phyloP scores from a whole-genome alignment of 30 jellyfish, hydroid and myxozoan genomes.

The Rhopilema esculentum region DNA sequence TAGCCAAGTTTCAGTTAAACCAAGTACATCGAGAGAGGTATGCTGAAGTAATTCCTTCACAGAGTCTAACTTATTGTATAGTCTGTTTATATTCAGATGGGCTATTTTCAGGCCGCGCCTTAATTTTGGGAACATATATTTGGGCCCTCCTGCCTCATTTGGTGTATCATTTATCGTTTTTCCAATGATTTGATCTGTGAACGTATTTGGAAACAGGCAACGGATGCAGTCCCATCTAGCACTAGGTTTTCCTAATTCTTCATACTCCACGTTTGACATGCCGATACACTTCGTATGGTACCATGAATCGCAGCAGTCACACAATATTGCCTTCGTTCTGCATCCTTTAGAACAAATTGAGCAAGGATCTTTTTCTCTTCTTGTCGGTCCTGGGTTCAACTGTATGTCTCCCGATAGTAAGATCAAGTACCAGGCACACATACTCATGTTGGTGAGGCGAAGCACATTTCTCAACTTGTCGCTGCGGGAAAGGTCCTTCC shows the following conservation, averaged over 20 bases:
- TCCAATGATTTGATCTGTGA: slow-evolving; percentile 60
- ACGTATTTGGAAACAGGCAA: slow-evolving; percentile 61
- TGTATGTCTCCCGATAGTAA: slow-evolving; percentile 46
- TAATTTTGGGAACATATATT: slow-evolving; percentile 59
- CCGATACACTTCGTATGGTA: slow-evolving; percentile 70
- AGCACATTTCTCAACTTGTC: slow-evolving; percentile 69
- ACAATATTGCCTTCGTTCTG: slow-evolving; percentile 42
- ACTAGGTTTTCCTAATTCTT: slow-evolving; percentile 52
- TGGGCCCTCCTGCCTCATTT: slow-evolving; percentile 60
- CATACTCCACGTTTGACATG: slow-evolving; percentile 57
- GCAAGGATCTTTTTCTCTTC: slow-evolving; percentile 70
- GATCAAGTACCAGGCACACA: slow-evolving; percentile 71
- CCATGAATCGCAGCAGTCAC: slow-evolving; percentile 64
- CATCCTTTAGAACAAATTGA: slow-evolving; percentile 59
- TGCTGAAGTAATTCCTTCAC: slow-evolving; percentile 60
- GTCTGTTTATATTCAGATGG: slow-evolving; percentile 69
- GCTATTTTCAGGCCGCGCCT: slow-evolving; percentile 73
- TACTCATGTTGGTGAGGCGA: slow-evolving; percentile 57
- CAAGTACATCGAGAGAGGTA: slow-evolving; percentile 69
- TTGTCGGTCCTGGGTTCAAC: slow-evolving; percentile 67
- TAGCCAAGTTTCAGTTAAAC: slow-evolving; percentile 69
- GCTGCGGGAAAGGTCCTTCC: slow-evolving; percentile 69
- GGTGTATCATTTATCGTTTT: slow-evolving; percentile 52
- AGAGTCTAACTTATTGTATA: slow-evolving; percentile 54
- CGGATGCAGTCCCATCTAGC: slow-evolving; percentile 66